These are phyloP conservation scores for Drosophila flavopinicola DNA, from an alignment of 2,888 invertebrate genomes.

Conservation along the genomic window DNA sequence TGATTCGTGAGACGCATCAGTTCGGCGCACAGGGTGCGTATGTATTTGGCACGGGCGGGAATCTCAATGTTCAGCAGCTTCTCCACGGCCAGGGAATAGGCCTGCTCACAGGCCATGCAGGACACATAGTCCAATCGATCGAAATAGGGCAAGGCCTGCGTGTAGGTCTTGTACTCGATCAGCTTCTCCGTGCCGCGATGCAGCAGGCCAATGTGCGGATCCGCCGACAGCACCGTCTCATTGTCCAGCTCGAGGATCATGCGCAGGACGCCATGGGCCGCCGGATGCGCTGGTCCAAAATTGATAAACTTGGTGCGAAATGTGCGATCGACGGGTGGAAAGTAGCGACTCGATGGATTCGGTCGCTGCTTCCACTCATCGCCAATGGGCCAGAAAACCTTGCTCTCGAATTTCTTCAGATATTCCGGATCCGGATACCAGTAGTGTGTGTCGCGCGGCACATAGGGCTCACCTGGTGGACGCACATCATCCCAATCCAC, in stretches of 20 bases:
- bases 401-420: constrained; percentile 85
- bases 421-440: constrained; percentile 89
- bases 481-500: constrained; percentile 19
- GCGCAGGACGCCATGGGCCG: constrained; percentile 94
- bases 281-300: constrained; percentile 96
- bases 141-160: constrained; percentile 93
- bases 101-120: constrained; percentile 92
- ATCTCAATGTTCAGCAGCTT: constrained; percentile 91
- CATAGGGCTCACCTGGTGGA: constrained; percentile 36
- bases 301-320: constrained; percentile 90
- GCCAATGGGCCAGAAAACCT: constrained; percentile 86
- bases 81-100: constrained; percentile 92
- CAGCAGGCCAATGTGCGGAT: constrained; percentile 94
- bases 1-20: constrained; percentile 92
- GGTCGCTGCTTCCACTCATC: constrained; percentile 83
- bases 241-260: constrained; percentile 92
- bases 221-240: constrained; percentile 91
- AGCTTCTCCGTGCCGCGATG: constrained; percentile 96
- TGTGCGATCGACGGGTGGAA: constrained; percentile 86
- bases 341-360: constrained; percentile 78
- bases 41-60: constrained; percentile 91
- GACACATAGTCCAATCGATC: constrained; percentile 95
- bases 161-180: constrained; percentile 94
- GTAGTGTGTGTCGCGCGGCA: constrained; percentile 40
- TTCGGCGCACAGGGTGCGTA: constrained; percentile 91